Conservation (phyloP, 2,888 invertebrate species). For the Leuctra nigra region DNA sequence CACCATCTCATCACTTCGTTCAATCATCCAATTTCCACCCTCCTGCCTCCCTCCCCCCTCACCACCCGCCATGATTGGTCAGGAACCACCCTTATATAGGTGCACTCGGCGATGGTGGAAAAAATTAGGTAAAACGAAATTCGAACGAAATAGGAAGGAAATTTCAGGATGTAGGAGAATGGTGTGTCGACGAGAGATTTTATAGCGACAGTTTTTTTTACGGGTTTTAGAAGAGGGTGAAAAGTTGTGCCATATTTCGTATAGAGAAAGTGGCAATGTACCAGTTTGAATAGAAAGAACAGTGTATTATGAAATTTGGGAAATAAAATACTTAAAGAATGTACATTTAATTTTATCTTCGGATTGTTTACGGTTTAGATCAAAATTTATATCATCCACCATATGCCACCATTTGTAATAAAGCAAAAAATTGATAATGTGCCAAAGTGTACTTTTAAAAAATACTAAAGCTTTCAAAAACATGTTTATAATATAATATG, state of each 20-base stretch:
- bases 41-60: not conserved
- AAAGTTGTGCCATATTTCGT: not conserved
- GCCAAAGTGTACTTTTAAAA: too few relatives aligned
- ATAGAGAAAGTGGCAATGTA: not conserved
- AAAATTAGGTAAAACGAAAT: constrained; percentile 17
- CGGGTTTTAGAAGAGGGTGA: too few relatives aligned
- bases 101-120: not conserved
- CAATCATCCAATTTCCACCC: constrained; percentile 4
- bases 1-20: not conserved
- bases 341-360: too few relatives aligned
- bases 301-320: too few relatives aligned
- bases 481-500: too few relatives aligned
- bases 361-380: too few relatives aligned
- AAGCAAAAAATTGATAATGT: too few relatives aligned
- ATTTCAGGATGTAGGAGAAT: not conserved
- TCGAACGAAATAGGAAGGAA: constrained; percentile 14
- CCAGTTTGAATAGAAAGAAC: too few relatives aligned
- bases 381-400: too few relatives aligned
- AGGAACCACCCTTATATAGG: not conserved
- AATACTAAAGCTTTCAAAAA: too few relatives aligned
- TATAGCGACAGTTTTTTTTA: not conserved
- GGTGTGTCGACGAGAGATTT: constrained; percentile 10
- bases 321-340: too few relatives aligned
- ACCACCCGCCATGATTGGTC: constrained; percentile 8
- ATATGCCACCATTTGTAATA: too few relatives aligned